phyloP scores from a whole-genome alignment of 2,888 invertebrate species.

The Choreutis nemorana region DNA sequence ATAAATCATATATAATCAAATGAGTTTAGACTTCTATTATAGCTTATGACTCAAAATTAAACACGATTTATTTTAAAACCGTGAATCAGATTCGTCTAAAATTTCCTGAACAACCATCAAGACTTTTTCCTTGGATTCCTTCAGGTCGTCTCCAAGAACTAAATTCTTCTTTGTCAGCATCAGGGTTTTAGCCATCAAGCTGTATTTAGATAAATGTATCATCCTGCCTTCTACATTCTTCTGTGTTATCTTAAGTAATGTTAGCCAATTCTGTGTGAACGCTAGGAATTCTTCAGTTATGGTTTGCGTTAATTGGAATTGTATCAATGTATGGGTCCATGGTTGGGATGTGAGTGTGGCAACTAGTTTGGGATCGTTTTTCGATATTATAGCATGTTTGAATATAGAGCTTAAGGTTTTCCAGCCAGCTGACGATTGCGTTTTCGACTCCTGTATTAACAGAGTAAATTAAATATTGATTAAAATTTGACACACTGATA shows the following conservation, averaged over 20 bases:
- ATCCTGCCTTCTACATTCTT: constrained; percentile 25
- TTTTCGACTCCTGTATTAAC: constrained; percentile 32
- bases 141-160: constrained; percentile 17
- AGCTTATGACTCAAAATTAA: too few species aligned
- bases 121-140: constrained; percentile 27
- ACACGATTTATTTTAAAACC: background rate
- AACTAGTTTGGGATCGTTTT: constrained; percentile 37
- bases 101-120: constrained; percentile 28
- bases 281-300: constrained; percentile 37
- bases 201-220: constrained; percentile 29
- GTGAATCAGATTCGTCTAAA: constrained; percentile 11
- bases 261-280: constrained; percentile 42
- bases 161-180: constrained; percentile 30
- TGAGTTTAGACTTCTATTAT: too few species aligned
- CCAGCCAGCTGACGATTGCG: constrained; percentile 46
- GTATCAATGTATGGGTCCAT: constrained; percentile 46
- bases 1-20: too few species aligned
- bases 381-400: constrained; percentile 40
- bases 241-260: constrained; percentile 35
- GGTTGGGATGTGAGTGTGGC: constrained; percentile 44
- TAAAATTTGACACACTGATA: background rate
- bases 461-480: background rate
- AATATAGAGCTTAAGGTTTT: constrained; percentile 44
- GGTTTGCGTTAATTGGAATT: constrained; percentile 45
- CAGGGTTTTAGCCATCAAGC: constrained; percentile 37